Evolutionary conservation across 2,113 vertebrate genomes (phyloP), one percentile per base, ranked within the genome.

Genomic region (Triplophysa siluroides): DNA sequence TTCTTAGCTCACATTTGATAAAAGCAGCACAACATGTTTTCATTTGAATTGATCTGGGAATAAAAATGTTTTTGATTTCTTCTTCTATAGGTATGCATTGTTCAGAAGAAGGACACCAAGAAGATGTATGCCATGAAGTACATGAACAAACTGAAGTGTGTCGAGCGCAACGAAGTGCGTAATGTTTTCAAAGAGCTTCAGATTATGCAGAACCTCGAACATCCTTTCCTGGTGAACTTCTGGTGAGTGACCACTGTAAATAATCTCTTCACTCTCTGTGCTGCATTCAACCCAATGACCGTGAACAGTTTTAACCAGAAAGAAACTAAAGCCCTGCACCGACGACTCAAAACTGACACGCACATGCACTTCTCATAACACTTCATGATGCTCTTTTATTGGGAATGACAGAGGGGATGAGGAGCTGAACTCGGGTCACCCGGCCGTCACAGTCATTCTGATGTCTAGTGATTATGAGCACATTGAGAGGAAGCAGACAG

Each of bases 101-200:
- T 99, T 16, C 97, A 98, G 84, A 99, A 98, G 92, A 98, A 95
- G 0, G 98, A 99, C 86, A 98, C 97, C 0, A 98, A 98, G 93
- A 98, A 97, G 86, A 98, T 99, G 97, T 99, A 98, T 0, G 98
- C 98, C 21, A 99, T 99, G 98, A 99, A 99, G 89, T 99, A 99
- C 85, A 95, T 99, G 98, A 99, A 99, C 88, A 99, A 99, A 86
- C 94, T 95, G 0, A 96, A 98, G 79, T 99, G 98, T 0, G 94
- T 99, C 81, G 97, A 99, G 78, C 92, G 97, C 1, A 98, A 99
- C 0, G 98, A 98, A 93, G 97, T 99, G 78, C 93, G 96, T 52
- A 99, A 99, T 0, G 97, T 99, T 80, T 94, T 99, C 87, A 99
- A 98, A 83, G 98, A 99, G 84, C 91, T 99, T 74, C 96, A 98